Conservation (phyloP, 2,797 vertebrate genomes). For the Botia almorhae region DNA sequence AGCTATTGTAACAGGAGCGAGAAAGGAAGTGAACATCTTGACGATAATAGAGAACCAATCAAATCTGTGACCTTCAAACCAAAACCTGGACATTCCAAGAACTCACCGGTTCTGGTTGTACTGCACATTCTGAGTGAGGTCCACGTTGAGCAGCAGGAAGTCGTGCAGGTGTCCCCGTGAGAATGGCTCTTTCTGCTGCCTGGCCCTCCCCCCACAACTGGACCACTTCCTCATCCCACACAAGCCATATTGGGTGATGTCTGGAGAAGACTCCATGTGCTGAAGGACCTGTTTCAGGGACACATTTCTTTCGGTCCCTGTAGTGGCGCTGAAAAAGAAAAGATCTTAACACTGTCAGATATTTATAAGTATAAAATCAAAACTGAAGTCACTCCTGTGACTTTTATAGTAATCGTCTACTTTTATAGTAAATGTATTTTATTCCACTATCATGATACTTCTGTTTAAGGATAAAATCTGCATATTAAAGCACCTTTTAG, state of each 20-base stretch:
- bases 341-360: constrained; percentile 1
- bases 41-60: not conserved
- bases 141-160: constrained; percentile 93
- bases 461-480: too few relatives aligned
- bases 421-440: too few relatives aligned
- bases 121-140: constrained; percentile 91
- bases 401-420: too few relatives aligned
- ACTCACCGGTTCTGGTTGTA: constrained; percentile 92
- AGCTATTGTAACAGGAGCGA: constrained; percentile 69
- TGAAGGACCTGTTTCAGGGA: constrained; percentile 94
- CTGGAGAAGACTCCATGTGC: constrained; percentile 89
- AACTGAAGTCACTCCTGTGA: not conserved
- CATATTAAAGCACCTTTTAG: constrained; percentile 76
- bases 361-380: not conserved
- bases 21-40: not conserved
- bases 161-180: constrained; percentile 93
- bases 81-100: not conserved
- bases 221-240: constrained; percentile 96
- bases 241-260: constrained; percentile 88
- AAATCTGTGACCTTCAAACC: not conserved
- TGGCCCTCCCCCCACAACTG: constrained; percentile 72
- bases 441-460: too few relatives aligned
- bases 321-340: constrained; percentile 33
- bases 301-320: constrained; percentile 83
- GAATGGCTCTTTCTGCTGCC: constrained; percentile 83